phyloP scores from a whole-genome alignment of 2,888 invertebrate genomes.

The Philhelius pedissequus region DNA sequence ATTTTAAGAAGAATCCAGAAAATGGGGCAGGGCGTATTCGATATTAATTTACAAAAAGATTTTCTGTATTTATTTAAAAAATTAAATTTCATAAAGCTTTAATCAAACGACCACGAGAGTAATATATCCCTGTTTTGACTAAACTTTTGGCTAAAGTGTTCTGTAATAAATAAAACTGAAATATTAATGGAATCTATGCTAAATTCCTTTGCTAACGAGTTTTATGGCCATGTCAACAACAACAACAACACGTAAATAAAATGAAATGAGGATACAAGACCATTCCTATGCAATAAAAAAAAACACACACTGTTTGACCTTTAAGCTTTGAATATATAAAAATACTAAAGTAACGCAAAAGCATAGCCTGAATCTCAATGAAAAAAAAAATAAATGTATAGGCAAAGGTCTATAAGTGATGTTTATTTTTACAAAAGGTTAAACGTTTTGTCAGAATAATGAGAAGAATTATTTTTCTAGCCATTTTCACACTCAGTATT shows the following conservation, averaged over 20 bases:
- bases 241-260: not conserved
- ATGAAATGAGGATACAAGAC: not conserved
- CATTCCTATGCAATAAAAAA: not conserved
- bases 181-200: slow-evolving; percentile 60
- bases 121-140: slow-evolving; percentile 7
- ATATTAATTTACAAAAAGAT: too few species aligned
- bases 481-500: not conserved
- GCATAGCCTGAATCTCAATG: not conserved
- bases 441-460: slow-evolving; percentile 37
- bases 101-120: not conserved
- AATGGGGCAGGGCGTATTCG: too few species aligned
- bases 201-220: slow-evolving; percentile 45
- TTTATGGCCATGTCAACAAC: slow-evolving; percentile 17
- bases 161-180: slow-evolving; percentile 53
- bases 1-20: too few species aligned
- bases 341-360: not conserved
- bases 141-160: slow-evolving; percentile 50
- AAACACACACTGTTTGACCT: not conserved
- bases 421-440: slow-evolving; percentile 4
- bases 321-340: not conserved
- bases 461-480: slow-evolving; percentile 14
- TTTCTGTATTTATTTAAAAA: too few species aligned
- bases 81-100: too few species aligned
- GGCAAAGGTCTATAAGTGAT: slow-evolving; percentile 7
- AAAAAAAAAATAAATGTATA: slow-evolving; percentile 12